Evolutionary conservation across 2,797 vertebrate species (phyloP), one percentile per base, ranked within the genome.

Genomic region (Vultur gryphus): DNA sequence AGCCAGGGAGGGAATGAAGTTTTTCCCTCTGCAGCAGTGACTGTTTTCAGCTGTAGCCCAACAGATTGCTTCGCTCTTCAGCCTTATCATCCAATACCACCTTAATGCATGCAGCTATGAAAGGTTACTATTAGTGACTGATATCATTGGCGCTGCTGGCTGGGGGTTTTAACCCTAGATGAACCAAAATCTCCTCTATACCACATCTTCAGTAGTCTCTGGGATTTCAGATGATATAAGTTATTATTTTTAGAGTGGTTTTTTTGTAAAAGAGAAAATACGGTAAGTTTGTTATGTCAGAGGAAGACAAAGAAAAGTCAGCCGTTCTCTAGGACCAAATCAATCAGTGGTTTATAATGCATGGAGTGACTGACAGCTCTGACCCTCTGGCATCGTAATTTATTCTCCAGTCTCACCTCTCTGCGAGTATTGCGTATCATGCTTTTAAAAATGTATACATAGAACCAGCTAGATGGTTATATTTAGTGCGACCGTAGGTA

Each of bases 41-140:
- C 79, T 94, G 31, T 95, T 96, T 96, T 91, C 92, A 80, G 93
- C 91, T 59, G 72, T 37, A 95, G 67, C 90, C 91, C 92, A 72
- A 61, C 73, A 95, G 93, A 96, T 96, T 92, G 91, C 90, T 90
- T 76, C 1, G 15, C 89, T 96, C 73, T 80, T 86, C 95, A 93
- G 84, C 87, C 92, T 97, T 97, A 95, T 96, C 89, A 96, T 54
- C 91, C 94, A 78, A 37, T 33, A 79, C 77, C 93, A 96, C 84
- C 93, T 96, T 93, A 97, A 97, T 93, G 81, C 94, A 93, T 92
- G 87, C 90, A 89, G 89, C 94, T 51, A 79, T 25, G 23, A 59
- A 84, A 84, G 96, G 91, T 95, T 95, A 94, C 93, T 93, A 94
- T 94, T 97, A 97, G 86, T 90, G 95, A 93, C 95, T 94, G 94